Percentiles rank a stretch among this genome's conserved stretches.
phyloP scores from a whole-genome alignment of 2,113 vertebrate genomes.

The Malurus melanocephalus region DNA sequence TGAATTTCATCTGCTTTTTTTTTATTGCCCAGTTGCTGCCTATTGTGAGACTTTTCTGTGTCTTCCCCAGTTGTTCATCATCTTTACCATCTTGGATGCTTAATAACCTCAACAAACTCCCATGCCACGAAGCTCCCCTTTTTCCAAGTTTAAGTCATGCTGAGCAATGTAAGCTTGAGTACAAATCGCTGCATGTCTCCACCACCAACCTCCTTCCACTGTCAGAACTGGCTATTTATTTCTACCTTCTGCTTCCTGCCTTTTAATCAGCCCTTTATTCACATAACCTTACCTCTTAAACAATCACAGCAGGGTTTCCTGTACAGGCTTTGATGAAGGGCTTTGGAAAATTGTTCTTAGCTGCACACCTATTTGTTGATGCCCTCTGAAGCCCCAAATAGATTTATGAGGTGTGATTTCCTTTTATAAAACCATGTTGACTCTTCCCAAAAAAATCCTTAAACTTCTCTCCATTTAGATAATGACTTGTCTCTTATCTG shows the following conservation, averaged over 20 bases:
- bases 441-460: neutral
- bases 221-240: constrained; percentile 41
- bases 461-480: neutral
- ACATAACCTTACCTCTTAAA: constrained; percentile 24
- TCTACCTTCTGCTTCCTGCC: constrained; percentile 53
- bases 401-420: constrained; percentile 2
- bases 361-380: neutral
- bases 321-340: neutral
- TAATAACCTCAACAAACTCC: neutral
- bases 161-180: constrained; percentile 12
- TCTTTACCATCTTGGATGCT: neutral
- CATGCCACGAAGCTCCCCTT: neutral
- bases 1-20: neutral
- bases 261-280: constrained; percentile 31
- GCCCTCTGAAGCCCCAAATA: neutral
- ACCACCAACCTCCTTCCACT: constrained; percentile 1
- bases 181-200: constrained; percentile 47
- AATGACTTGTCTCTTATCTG: neutral
- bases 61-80: neutral
- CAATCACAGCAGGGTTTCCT: constrained; percentile 20
- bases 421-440: neutral
- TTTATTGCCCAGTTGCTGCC: neutral
- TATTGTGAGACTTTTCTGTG: neutral
- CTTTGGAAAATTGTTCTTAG: neutral
- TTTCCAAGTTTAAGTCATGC: neutral